A percentile compares a stretch with the other conserved stretches of the same genome.
phyloP scores from a whole-genome alignment of 1,140 invertebrate genomes.

The Hylaeus volcanicus region DNA sequence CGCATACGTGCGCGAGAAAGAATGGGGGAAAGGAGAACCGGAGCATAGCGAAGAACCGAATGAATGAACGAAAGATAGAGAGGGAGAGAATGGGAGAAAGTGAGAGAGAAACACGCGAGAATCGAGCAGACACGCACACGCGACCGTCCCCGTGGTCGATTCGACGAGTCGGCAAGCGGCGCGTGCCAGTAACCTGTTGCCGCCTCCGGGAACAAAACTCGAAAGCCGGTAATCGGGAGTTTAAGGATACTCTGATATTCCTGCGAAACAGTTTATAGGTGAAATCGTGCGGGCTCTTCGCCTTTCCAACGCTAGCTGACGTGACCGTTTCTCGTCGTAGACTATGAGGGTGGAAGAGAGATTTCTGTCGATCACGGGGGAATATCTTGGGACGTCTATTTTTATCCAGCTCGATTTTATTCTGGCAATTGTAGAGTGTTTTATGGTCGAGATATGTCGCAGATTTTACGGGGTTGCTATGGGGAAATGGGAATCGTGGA shows the following conservation, averaged over 20 bases:
- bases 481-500: too few relatives aligned
- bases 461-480: too few relatives aligned
- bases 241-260: conserved; percentile 63
- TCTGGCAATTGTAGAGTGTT: too few relatives aligned
- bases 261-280: conserved; percentile 25
- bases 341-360: too few relatives aligned
- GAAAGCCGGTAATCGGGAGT: conserved; percentile 65
- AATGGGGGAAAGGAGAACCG: not conserved
- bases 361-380: too few relatives aligned
- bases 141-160: conserved; percentile 54
- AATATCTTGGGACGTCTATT: too few relatives aligned
- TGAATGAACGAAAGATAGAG: conserved; percentile 15
- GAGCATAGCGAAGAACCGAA: not conserved
- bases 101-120: conserved; percentile 52
- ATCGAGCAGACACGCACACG: conserved; percentile 62
- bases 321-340: not conserved
- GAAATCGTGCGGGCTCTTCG: conserved; percentile 5
- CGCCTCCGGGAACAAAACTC: conserved; percentile 61
- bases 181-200: conserved; percentile 68
- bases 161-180: conserved; percentile 55
- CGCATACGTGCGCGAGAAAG: not conserved
- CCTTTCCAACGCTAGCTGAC: not conserved
- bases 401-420: too few relatives aligned
- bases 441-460: too few relatives aligned
- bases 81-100: not conserved